These are phyloP conservation scores for Labroides dimidiatus DNA, from an alignment of 2,797 vertebrate species.

Conservation along the genomic window DNA sequence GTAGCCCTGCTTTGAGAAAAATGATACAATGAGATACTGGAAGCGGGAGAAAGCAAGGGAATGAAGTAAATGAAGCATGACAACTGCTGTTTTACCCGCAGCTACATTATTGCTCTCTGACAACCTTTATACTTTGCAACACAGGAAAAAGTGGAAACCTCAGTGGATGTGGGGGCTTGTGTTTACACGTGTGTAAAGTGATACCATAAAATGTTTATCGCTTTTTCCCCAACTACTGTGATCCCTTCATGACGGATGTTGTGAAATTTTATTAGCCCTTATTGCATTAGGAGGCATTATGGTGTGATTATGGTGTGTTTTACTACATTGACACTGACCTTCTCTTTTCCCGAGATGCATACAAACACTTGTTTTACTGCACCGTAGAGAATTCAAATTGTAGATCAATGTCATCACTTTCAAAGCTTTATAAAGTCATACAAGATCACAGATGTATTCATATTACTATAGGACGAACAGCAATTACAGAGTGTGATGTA, in stretches of 20 bases:
- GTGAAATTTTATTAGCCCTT: conserved; percentile 9
- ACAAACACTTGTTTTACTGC: neutral
- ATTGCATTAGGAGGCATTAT: conserved; percentile 25
- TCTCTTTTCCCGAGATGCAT: conserved; percentile 2
- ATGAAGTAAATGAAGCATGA: conserved; percentile 58
- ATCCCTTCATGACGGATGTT: conserved; percentile 9
- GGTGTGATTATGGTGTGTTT: neutral
- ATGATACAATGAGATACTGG: conserved; percentile 25
- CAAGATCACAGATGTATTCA: conserved; percentile 12
- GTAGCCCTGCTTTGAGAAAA: conserved; percentile 50
- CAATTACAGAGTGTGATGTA: conserved; percentile 44
- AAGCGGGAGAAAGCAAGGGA: conserved; percentile 31
- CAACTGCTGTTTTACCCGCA: conserved; percentile 47
- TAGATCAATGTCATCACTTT: conserved; percentile 16
- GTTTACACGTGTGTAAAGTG: conserved; percentile 21
- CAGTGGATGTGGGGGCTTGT: neutral
- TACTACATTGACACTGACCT: neutral
- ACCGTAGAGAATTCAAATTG: neutral
- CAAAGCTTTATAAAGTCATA: conserved; percentile 12
- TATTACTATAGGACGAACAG: conserved; percentile 32
- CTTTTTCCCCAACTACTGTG: conserved; percentile 1
- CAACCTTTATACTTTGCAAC: conserved; percentile 39
- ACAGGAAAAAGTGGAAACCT: conserved; percentile 16
- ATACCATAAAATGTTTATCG: conserved; percentile 5
- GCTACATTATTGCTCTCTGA: conserved; percentile 41